These are phyloP conservation scores for Cacoxenus indagator DNA, from an alignment of 2,888 invertebrate species.

Conservation along the genomic window DNA sequence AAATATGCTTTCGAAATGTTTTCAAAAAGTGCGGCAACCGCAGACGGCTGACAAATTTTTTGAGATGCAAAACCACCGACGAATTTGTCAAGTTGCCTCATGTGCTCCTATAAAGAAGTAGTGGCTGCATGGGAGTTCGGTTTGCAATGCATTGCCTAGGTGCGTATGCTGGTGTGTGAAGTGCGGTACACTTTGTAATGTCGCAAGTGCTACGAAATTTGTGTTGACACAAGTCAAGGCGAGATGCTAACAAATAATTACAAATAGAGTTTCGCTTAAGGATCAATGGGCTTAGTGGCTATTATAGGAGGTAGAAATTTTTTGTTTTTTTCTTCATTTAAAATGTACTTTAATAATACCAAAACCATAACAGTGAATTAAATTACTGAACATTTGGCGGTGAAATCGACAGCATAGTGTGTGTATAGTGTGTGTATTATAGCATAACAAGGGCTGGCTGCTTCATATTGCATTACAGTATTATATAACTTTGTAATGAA, in stretches of 20 bases:
- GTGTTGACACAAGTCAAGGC: conserved; percentile 60
- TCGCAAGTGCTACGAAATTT: conserved; percentile 54
- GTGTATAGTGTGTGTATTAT: too few species aligned
- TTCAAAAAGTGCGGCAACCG: conserved; percentile 19
- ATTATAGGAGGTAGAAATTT: too few species aligned
- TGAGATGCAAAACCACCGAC: conserved; percentile 37
- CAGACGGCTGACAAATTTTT: conserved; percentile 24
- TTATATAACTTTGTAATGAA: too few species aligned
- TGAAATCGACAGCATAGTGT: too few species aligned
- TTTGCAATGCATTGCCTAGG: conserved; percentile 20
- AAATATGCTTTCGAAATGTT: conserved; percentile 19
- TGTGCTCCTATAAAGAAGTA: conserved; percentile 13
- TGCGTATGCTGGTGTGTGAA: conserved; percentile 56
- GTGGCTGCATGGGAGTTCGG: background rate
- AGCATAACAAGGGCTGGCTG: too few species aligned
- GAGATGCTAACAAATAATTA: conserved; percentile 20
- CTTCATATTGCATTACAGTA: too few species aligned
- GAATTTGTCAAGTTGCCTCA: conserved; percentile 1
- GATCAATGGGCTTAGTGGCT: too few species aligned
- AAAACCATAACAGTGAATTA: too few species aligned
- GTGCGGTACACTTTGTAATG: background rate
- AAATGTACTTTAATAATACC: too few species aligned
- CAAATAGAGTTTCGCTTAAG: too few species aligned
- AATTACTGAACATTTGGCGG: too few species aligned
- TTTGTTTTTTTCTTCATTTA: too few species aligned